Percentiles rank a stretch among this genome's conserved stretches.
These are phyloP conservation scores for Neuroscelio doddi DNA, from an alignment of 2,888 invertebrate genomes.

Conservation along the genomic window DNA sequence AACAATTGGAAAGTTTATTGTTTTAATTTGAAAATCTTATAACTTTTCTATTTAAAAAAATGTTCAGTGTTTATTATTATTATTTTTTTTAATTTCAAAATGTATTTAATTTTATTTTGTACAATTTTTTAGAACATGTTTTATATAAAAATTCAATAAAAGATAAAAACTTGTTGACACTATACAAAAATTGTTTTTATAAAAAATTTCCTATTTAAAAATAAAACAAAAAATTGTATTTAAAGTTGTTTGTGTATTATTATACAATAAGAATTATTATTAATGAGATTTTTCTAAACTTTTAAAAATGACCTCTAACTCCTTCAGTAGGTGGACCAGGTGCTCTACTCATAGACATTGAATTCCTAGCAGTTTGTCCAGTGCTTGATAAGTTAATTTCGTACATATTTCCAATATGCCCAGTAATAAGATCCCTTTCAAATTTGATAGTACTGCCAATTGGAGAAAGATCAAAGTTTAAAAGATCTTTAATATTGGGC, in stretches of 20 bases:
- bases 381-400: slow-evolving; percentile 76
- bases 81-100: too few species aligned
- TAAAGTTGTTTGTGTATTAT: not conserved
- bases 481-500: slow-evolving; percentile 74
- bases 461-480: slow-evolving; percentile 74
- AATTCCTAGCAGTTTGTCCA: slow-evolving; percentile 81
- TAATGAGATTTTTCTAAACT: slow-evolving; percentile 5
- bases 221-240: not conserved
- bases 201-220: too few species aligned
- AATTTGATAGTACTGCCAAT: slow-evolving; percentile 74
- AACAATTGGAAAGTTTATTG: too few species aligned
- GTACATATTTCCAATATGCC: slow-evolving; percentile 81
- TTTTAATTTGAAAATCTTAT: too few species aligned
- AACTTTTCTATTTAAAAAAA: too few species aligned
- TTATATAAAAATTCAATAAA: not conserved
- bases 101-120: too few species aligned
- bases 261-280: not conserved
- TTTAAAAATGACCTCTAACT: slow-evolving; percentile 76
- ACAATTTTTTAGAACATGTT: not conserved
- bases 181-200: too few species aligned
- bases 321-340: slow-evolving; percentile 82
- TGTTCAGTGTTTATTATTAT: too few species aligned
- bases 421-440: slow-evolving; percentile 83
- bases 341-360: slow-evolving; percentile 85
- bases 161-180: too few species aligned